phyloP scores from a whole-genome alignment of 1,140 invertebrate species.

The Alviniconcha marisindica region DNA sequence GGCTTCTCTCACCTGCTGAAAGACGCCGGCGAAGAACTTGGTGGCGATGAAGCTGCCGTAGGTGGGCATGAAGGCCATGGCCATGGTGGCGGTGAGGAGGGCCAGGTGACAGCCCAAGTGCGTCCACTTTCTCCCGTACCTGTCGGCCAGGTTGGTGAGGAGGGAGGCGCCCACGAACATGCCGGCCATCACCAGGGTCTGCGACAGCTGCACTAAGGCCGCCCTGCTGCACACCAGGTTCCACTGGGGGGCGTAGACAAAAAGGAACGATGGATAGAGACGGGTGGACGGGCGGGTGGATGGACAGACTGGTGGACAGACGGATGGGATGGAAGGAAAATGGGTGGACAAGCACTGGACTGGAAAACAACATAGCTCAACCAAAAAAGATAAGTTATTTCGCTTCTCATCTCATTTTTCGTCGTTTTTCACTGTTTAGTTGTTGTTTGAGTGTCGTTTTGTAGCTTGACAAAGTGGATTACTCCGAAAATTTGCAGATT shows the following conservation, averaged over 20 bases:
- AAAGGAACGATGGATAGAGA: too few species aligned
- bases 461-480: too few species aligned
- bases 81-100: constrained; percentile 37
- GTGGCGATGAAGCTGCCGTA: constrained; percentile 45
- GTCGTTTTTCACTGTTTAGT: too few species aligned
- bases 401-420: too few species aligned
- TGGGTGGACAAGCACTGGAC: too few species aligned
- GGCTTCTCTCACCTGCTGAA: constrained; percentile 58
- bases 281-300: too few species aligned
- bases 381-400: too few species aligned
- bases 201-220: constrained; percentile 83
- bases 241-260: constrained; percentile 82
- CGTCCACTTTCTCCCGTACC: constrained; percentile 62
- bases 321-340: too few species aligned
- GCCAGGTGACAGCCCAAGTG: constrained; percentile 47
- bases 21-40: constrained; percentile 52
- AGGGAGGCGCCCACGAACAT: constrained; percentile 87
- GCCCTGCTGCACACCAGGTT: constrained; percentile 85
- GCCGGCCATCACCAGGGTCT: constrained; percentile 84
- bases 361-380: too few species aligned
- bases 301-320: too few species aligned
- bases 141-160: constrained; percentile 81
- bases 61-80: constrained; percentile 49
- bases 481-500: too few species aligned
- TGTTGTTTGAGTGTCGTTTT: too few species aligned